Evolutionary conservation across 2,888 invertebrate species (phyloP).

Genomic region (Parascotia fuliginaria): DNA sequence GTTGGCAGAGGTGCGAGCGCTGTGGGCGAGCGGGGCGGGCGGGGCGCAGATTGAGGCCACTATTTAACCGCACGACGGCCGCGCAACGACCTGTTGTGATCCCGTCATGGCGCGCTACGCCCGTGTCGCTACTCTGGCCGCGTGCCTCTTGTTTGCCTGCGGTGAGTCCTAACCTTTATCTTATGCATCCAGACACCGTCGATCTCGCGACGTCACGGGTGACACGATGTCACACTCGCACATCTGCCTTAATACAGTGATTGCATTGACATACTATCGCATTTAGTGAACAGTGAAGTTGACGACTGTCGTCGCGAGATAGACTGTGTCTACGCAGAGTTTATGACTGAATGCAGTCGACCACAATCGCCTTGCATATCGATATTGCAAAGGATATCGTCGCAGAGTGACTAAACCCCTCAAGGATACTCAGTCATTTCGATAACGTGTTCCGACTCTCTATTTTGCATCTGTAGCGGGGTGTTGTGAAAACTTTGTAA

Average conservation of each 20-base stretch:
- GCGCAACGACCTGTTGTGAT: constrained; percentile 86
- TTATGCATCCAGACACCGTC: constrained; percentile 75
- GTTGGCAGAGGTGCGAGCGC: constrained; percentile 78
- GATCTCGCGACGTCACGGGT: constrained; percentile 81
- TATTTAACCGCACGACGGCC: constrained; percentile 84
- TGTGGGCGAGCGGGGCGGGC: constrained; percentile 84
- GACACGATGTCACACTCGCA: constrained; percentile 64
- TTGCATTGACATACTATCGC: constrained; percentile 70
- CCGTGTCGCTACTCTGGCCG: constrained; percentile 85
- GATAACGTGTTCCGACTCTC: constrained; percentile 57
- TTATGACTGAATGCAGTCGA: constrained; percentile 68
- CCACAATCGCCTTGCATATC: constrained; percentile 70
- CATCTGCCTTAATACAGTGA: constrained; percentile 67
- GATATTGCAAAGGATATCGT: constrained; percentile 70
- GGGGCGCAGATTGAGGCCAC: constrained; percentile 85
- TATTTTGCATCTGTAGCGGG: constrained; percentile 52
- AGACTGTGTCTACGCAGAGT: constrained; percentile 68
- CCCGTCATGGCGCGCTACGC: constrained; percentile 86
- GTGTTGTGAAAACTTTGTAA: constrained; percentile 52
- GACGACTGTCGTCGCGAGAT: constrained; percentile 73
- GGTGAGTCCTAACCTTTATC: constrained; percentile 85
- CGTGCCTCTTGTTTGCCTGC: constrained; percentile 84
- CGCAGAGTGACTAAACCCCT: constrained; percentile 60
- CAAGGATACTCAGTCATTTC: constrained; percentile 69
- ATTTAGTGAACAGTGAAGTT: constrained; percentile 81